Conservation (phyloP, 2,797 vertebrate genomes). For the Alca torda region DNA sequence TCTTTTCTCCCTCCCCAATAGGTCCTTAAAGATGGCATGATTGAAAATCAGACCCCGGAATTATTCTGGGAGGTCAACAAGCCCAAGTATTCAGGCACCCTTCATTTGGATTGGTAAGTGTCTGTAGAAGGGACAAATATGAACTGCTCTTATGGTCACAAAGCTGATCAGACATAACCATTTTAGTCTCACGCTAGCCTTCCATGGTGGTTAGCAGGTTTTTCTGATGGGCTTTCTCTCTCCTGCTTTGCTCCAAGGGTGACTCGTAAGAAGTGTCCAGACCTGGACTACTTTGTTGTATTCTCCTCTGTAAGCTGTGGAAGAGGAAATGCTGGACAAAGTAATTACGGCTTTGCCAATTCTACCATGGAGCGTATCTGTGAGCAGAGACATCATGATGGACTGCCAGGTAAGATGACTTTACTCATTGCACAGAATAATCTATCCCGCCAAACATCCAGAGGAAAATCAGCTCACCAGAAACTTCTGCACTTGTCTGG, state of each 20-base stretch:
- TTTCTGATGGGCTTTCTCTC: constrained; percentile 18
- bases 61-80: constrained; percentile 87
- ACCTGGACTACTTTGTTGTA: constrained; percentile 90
- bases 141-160: neutral
- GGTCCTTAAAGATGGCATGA: constrained; percentile 93
- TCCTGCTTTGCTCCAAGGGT: constrained; percentile 76
- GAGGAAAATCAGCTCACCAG: neutral
- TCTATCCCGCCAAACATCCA: neutral
- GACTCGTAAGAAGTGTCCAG: constrained; percentile 86
- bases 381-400: constrained; percentile 84
- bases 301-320: constrained; percentile 98
- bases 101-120: constrained; percentile 89
- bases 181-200: neutral
- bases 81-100: constrained; percentile 90
- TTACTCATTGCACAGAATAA: neutral
- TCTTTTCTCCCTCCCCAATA: constrained; percentile 12
- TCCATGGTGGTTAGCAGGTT: neutral
- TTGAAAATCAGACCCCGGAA: constrained; percentile 91
- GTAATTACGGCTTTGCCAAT: constrained; percentile 96
- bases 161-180: neutral
- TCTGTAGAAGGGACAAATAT: neutral
- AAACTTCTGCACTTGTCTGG: neutral
- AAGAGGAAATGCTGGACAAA: constrained; percentile 93
- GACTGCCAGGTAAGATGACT: constrained; percentile 80
- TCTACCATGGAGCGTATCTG: constrained; percentile 97